Conservation (phyloP, 1,140 invertebrate genomes). For the Philopotamus ludificatus region DNA sequence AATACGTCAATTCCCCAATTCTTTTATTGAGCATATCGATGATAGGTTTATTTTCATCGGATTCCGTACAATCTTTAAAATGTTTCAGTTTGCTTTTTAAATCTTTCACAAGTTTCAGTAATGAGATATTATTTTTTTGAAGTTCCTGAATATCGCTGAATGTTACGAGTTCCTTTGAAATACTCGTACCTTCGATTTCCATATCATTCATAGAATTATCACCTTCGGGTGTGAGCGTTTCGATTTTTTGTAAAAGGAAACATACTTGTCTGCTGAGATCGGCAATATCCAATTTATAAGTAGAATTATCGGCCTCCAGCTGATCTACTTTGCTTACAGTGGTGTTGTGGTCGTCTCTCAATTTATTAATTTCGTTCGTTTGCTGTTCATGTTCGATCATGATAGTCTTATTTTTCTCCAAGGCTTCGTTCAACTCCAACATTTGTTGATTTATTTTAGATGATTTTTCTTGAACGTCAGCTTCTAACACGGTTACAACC, state of each 20-base stretch:
- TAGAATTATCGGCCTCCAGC: no score
- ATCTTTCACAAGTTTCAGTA: conserved; percentile 80
- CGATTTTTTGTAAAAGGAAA: conserved; percentile 79
- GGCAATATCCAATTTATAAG: no score
- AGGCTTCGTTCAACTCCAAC: conserved; percentile 72
- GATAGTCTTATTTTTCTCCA: conserved; percentile 69
- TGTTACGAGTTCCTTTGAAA: conserved; percentile 81
- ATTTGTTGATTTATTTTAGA: conserved; percentile 77
- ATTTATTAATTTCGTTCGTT: conserved; percentile 76
- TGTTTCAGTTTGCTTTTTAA: conserved; percentile 79
- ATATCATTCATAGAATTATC: neutral
- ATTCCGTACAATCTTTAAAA: conserved; percentile 62
- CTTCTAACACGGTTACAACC: conserved; percentile 76
- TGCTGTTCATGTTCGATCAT: conserved; percentile 75
- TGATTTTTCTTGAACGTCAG: conserved; percentile 84
- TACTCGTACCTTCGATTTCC: neutral
- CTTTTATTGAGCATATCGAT: conserved; percentile 58
- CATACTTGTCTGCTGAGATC: conserved; percentile 81
- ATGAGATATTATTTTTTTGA: conserved; percentile 83
- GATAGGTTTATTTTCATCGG: conserved; percentile 64
- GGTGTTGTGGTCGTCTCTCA: no score
- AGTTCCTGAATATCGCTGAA: conserved; percentile 86
- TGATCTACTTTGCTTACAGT: no score
- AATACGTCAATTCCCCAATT: conserved; percentile 63
- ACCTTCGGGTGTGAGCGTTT: neutral